Evolutionary conservation across 2,113 vertebrate genomes (phyloP), one percentile per base, ranked within the genome.

Genomic region (Channa maculata): DNA sequence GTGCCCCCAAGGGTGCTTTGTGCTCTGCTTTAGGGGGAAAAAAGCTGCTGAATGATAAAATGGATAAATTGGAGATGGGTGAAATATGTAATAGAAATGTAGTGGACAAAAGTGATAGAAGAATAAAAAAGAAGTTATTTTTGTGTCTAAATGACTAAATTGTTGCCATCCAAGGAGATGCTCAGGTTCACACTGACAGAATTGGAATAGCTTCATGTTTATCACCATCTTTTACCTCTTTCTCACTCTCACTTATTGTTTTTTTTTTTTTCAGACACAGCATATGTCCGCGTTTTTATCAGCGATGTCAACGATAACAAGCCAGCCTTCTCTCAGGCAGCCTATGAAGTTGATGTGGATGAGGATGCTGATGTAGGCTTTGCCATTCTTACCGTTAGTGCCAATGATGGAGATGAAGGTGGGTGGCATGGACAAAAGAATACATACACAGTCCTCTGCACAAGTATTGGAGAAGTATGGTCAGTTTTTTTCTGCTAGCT

Each of bases 251-350:
- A 60, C 5, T 5, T 2, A 55, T 13, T 6, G 54, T 69, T 34
- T 49, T 37, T 65, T 63, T 77, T 43, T 48, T 41, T 69, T 46
- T 34, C 88, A 96, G 95, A 96, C 92, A 96, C 94, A 0, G 95
- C 95, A 33, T 95, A 95, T 2, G 95, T 96, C 77, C 94, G 91
- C 0, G 52, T 97, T 77, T 95, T 95, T 73, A 93, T 97, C 94
- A 96, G 94, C 0, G 96, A 97, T 3, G 93, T 96, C 76, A 97
- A 96, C 46, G 96, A 97, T 89, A 97, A 97, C 95, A 96, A 95
- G 90, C 96, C 96, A 1, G 65, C 92, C 10, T 98, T 96, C 54
- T 87, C 92, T 14, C 95, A 92, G 71, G 71, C 84, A 0, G 82
- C 93, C 54, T 97, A 96, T 61, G 94, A 96, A 85, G 94, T 95